phyloP scores from a whole-genome alignment of 2,888 invertebrate genomes.

The Lochmaea crataegi region DNA sequence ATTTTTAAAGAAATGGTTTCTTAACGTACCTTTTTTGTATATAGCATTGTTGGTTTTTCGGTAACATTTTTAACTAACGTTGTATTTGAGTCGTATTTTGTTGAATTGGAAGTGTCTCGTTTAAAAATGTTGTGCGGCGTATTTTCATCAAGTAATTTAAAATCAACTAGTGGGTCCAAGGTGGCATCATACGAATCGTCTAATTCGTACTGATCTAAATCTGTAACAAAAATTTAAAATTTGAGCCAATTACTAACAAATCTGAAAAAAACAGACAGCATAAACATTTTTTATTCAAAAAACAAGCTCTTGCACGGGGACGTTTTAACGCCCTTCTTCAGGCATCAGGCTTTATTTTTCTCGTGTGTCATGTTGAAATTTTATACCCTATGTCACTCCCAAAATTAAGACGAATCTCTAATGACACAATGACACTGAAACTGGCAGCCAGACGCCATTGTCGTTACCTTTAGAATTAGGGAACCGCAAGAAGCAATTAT shows the following conservation, averaged over 20 bases:
- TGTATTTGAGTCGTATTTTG: background rate
- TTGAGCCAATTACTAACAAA: too few species aligned
- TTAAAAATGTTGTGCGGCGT: background rate
- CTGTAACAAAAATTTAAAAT: slow-evolving; percentile 47
- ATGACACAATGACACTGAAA: too few species aligned
- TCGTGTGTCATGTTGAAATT: too few species aligned
- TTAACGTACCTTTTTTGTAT: slow-evolving; percentile 1
- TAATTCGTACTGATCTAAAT: slow-evolving; percentile 45
- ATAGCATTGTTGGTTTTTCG: background rate
- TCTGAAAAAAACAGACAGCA: too few species aligned
- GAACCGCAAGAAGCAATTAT: too few species aligned
- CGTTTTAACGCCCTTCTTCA: too few species aligned
- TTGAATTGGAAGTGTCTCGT: background rate
- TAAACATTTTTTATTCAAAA: background rate
- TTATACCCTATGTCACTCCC: too few species aligned
- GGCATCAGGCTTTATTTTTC: too few species aligned
- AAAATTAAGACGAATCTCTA: too few species aligned
- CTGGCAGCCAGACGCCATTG: too few species aligned
- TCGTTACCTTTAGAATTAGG: too few species aligned
- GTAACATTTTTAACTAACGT: background rate
- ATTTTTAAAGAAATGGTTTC: background rate
- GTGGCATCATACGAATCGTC: slow-evolving; percentile 35
- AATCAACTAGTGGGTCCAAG: slow-evolving; percentile 33
- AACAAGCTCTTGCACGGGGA: background rate
- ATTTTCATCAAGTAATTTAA: slow-evolving; percentile 39